A percentile compares a stretch with the other conserved stretches of the same genome.
Conservation (phyloP, 2,797 vertebrate species). For the Pseudochirops corinnae region DNA sequence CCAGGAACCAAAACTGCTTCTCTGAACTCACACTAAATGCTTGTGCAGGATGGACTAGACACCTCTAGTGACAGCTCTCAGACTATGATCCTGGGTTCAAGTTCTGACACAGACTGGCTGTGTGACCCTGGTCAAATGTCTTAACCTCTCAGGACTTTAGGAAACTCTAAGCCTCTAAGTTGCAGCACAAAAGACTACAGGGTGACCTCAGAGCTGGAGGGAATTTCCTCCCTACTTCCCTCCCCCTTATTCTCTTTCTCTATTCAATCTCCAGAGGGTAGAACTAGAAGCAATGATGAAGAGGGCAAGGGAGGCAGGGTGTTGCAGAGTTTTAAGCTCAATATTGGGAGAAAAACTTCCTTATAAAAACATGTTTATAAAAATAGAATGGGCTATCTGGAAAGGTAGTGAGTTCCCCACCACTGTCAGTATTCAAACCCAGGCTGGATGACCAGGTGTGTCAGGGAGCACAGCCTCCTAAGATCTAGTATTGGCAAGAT, state of each 20-base stretch:
- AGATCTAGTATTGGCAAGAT: not conserved
- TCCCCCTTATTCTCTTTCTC: not conserved
- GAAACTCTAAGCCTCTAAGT: not conserved
- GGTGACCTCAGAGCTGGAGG: not conserved
- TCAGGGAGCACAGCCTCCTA: not conserved
- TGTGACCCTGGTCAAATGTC: not conserved
- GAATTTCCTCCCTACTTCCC: not conserved
- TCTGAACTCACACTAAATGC: not conserved
- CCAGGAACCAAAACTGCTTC: not conserved
- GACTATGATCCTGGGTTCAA: not conserved
- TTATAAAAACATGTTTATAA: not conserved
- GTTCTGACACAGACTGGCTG: not conserved
- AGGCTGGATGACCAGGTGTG: not conserved
- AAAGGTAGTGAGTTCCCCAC: not conserved
- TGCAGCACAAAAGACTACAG: not conserved
- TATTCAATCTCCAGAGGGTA: not conserved
- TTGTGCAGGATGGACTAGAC: not conserved
- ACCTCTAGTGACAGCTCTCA: not conserved
- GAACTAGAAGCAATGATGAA: not conserved
- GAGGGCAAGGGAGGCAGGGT: not conserved
- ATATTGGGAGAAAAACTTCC: not conserved
- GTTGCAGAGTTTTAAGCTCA: not conserved
- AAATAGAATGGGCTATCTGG: not conserved
- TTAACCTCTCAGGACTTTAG: not conserved
- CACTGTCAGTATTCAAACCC: not conserved